phyloP scores from a whole-genome alignment of 2,113 vertebrate genomes.

The Ciconia stormi region DNA sequence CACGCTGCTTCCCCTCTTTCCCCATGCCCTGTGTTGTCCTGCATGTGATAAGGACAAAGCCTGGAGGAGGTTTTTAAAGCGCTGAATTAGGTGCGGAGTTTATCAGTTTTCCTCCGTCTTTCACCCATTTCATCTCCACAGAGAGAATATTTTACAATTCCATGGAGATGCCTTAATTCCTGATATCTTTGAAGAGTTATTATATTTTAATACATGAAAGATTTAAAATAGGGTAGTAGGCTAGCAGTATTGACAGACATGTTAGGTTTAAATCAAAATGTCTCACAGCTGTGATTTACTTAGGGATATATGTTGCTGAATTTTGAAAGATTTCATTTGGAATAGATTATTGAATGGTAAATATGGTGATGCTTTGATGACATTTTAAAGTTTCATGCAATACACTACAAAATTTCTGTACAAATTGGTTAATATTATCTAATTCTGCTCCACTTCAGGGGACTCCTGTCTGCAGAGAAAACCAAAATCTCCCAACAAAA shows the following conservation, averaged over 20 bases:
- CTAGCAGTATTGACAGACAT: background rate
- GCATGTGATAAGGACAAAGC: background rate
- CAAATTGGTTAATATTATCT: background rate
- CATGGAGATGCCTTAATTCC: background rate
- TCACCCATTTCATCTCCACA: background rate
- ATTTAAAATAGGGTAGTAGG: background rate
- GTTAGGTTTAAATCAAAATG: slow-evolving; percentile 6
- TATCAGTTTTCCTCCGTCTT: background rate
- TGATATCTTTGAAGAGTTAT: background rate
- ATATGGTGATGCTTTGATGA: background rate
- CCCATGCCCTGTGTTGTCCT: background rate
- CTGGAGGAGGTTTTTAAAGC: background rate
- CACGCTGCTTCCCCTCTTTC: background rate
- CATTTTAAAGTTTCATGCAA: background rate
- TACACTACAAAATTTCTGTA: background rate
- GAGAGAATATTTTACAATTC: background rate
- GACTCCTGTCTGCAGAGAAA: background rate
- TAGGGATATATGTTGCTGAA: background rate
- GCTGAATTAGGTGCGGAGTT: background rate
- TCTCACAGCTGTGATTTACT: background rate
- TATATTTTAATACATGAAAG: background rate
- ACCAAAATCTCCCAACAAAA: background rate
- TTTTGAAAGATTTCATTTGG: background rate
- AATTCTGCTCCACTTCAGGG: background rate
- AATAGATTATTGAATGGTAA: background rate